A percentile compares a stretch with the other conserved stretches of the same genome.
These are phyloP conservation scores for Ormia ochracea DNA, from an alignment of 2,888 invertebrate species.

Conservation along the genomic window DNA sequence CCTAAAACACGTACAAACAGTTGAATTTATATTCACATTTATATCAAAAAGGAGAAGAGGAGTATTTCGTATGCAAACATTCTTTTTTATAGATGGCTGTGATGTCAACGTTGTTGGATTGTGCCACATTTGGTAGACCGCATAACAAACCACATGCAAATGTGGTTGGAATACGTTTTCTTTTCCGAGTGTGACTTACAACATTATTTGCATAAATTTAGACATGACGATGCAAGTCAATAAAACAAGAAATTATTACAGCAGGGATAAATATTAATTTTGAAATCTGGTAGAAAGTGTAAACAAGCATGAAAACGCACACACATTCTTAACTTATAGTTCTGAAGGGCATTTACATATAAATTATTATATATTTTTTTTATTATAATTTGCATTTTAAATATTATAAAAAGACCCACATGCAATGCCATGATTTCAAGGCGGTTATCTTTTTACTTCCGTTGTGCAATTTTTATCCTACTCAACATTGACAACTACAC, in stretches of 20 bases:
- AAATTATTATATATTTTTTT: no score
- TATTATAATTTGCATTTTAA: no score
- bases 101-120: conserved; percentile 53
- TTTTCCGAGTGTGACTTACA: not conserved
- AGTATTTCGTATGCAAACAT: not conserved
- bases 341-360: no score
- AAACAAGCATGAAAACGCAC: no score
- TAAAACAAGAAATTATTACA: not conserved
- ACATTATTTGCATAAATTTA: conserved; percentile 55
- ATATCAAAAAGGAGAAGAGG: conserved; percentile 4
- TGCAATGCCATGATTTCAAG: no score
- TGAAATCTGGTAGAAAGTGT: not conserved
- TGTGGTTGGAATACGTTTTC: conserved; percentile 21
- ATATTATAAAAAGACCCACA: no score
- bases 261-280: not conserved
- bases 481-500: no score
- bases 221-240: conserved; percentile 35
- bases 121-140: conserved; percentile 55
- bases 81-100: conserved; percentile 24
- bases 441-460: no score
- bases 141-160: conserved; percentile 49
- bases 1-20: not conserved
- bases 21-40: not conserved
- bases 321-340: no score
- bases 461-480: no score